Conservation (phyloP, 2,113 vertebrate species). For the Bolborhynchus lineola region DNA sequence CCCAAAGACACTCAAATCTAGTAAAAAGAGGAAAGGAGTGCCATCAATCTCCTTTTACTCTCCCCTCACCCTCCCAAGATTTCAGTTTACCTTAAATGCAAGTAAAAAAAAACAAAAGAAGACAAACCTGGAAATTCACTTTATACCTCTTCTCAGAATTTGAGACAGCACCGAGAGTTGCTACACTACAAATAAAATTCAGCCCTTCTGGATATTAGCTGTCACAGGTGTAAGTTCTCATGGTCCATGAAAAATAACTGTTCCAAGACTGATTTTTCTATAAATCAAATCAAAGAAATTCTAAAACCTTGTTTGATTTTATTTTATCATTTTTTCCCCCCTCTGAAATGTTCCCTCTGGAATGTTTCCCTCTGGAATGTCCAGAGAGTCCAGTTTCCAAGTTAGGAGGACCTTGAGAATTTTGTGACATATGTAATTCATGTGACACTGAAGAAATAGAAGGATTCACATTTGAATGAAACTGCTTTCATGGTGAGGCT, state of each 20-base stretch:
- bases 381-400: neutral
- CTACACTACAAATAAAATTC: neutral
- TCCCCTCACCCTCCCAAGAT: neutral
- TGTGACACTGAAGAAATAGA: neutral
- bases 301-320: neutral
- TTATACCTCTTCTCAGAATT: neutral
- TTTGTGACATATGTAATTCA: neutral
- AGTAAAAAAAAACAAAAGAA: neutral
- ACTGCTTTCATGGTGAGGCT: neutral
- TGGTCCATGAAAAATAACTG: neutral
- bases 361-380: neutral
- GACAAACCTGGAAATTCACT: neutral
- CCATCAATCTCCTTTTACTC: neutral
- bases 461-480: neutral
- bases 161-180: neutral
- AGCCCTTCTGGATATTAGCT: neutral
- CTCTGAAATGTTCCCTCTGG: neutral
- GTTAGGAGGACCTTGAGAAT: neutral
- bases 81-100: neutral
- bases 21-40: neutral
- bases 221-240: neutral
- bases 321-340: accelerated
- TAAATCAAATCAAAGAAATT: neutral
- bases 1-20: neutral
- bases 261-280: neutral